A percentile compares a stretch with the other conserved stretches of the same genome.
phyloP scores from a whole-genome alignment of 2,888 invertebrate species.

The Acrobasis repandana region DNA sequence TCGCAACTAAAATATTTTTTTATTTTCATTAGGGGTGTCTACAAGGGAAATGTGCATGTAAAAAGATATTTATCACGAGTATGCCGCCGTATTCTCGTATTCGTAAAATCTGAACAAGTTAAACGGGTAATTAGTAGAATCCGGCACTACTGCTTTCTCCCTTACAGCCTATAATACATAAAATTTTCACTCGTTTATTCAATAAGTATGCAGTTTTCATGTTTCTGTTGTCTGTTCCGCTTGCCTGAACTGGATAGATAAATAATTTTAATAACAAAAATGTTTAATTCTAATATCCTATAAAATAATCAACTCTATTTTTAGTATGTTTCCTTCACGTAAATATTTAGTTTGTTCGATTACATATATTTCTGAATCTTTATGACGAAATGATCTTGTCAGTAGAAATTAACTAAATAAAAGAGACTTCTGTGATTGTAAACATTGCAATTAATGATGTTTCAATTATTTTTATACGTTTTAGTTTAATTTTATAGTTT shows the following conservation, averaged over 20 bases:
- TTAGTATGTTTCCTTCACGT: conserved; percentile 36
- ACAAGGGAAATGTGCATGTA: too few species aligned
- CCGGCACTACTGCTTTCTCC: too few species aligned
- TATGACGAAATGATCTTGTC: conserved; percentile 30
- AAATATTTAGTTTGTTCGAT: conserved; percentile 41
- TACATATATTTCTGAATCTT: conserved; percentile 30
- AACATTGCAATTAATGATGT: conserved; percentile 52
- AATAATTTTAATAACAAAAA: conserved; percentile 36
- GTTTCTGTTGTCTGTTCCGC: conserved; percentile 42
- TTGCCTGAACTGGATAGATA: conserved; percentile 58
- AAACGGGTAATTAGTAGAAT: too few species aligned
- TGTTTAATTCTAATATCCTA: neutral
- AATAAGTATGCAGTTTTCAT: conserved; percentile 30
- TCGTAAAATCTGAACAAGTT: too few species aligned
- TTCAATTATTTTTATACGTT: conserved; percentile 43
- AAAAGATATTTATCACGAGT: too few species aligned
- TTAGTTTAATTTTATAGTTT: conserved; percentile 41
- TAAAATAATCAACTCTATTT: conserved; percentile 4
- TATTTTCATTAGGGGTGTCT: too few species aligned
- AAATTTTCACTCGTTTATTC: conserved; percentile 12
- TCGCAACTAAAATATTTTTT: too few species aligned
- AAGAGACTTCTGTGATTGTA: conserved; percentile 63
- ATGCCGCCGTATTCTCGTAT: too few species aligned
- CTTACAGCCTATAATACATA: too few species aligned
- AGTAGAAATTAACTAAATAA: conserved; percentile 19